Conservation (phyloP, 2,888 invertebrate species). For the Acanthoscelides obtectus region DNA sequence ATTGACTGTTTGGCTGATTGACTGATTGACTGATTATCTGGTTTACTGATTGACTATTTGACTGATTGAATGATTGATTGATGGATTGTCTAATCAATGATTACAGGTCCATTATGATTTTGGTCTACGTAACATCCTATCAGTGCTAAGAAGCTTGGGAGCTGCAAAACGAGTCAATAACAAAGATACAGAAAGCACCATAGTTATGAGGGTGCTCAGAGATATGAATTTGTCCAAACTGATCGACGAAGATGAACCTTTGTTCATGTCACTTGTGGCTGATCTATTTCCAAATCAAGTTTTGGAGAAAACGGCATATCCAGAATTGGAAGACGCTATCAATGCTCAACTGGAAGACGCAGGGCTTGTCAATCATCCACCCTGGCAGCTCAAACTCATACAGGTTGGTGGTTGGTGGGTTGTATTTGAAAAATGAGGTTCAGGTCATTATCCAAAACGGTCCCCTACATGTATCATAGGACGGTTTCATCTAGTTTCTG, state of each 20-base stretch:
- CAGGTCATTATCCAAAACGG: no score
- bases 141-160: conserved; percentile 88
- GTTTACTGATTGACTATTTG: no score
- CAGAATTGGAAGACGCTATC: conserved; percentile 84
- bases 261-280: conserved; percentile 93
- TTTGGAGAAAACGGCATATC: conserved; percentile 87
- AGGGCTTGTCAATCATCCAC: conserved; percentile 84
- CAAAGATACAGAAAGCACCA: conserved; percentile 91
- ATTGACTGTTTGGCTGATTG: no score
- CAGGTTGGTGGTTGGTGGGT: conserved; percentile 54
- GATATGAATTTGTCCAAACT: conserved; percentile 98
- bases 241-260: conserved; percentile 94
- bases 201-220: conserved; percentile 93
- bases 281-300: conserved; percentile 94
- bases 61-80: no score
- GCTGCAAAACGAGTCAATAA: conserved; percentile 87
- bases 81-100: no score
- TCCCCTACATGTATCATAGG: no score
- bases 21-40: no score
- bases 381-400: conserved; percentile 92
- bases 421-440: no score
- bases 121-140: conserved; percentile 90
- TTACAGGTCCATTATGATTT: conserved; percentile 92
- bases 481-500: no score
- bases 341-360: conserved; percentile 74